Evolutionary conservation across 2,888 invertebrate species (phyloP).

Genomic region (Ophioninae sp.): DNA sequence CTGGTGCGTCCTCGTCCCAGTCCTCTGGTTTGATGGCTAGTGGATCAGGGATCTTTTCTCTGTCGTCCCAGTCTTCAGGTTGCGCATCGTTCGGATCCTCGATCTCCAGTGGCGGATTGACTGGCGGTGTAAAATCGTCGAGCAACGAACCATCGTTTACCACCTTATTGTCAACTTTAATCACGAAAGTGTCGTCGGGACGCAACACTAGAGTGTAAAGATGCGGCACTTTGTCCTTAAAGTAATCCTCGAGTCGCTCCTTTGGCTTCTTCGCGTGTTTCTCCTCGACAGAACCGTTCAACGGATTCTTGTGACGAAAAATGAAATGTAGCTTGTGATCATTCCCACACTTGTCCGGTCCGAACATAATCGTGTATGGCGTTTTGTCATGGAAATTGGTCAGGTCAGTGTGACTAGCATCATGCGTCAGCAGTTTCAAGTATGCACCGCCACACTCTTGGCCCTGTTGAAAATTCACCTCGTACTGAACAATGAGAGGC

Average conservation of each 20-base stretch:
- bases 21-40: constrained; percentile 95
- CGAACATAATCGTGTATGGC: constrained; percentile 99
- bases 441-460: constrained; percentile 99
- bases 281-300: constrained; percentile 94
- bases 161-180: constrained; percentile 91
- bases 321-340: constrained; percentile 95
- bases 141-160: constrained; percentile 93
- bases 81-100: constrained; percentile 93
- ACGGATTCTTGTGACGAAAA: constrained; percentile 96
- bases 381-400: constrained; percentile 96
- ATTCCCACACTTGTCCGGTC: constrained; percentile 99
- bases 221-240: constrained; percentile 96
- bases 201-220: constrained; percentile 90
- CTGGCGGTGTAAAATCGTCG: constrained; percentile 95
- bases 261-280: constrained; percentile 97
- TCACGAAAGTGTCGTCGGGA: constrained; percentile 90
- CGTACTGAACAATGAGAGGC: constrained; percentile 95
- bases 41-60: constrained; percentile 95
- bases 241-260: constrained; percentile 91
- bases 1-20: constrained; percentile 98
- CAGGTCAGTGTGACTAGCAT: constrained; percentile 87
- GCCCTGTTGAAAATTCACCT: constrained; percentile 96
- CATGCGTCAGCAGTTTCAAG: constrained; percentile 93
- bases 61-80: constrained; percentile 98
- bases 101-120: constrained; percentile 97